These are phyloP conservation scores for Rhimphoctona megacephalus DNA, from an alignment of 2,888 invertebrate species.

Conservation along the genomic window DNA sequence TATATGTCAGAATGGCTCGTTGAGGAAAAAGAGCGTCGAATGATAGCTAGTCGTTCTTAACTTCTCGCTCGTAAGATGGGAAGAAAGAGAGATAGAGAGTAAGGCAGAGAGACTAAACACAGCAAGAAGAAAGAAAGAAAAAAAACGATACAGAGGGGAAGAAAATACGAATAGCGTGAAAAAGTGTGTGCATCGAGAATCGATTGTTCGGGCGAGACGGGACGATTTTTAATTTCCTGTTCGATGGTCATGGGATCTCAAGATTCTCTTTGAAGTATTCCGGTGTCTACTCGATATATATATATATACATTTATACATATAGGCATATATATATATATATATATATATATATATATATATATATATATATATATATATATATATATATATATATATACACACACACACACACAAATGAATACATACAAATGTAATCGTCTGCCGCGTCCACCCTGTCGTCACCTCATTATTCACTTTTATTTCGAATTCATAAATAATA, in stretches of 20 bases:
- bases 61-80: background rate
- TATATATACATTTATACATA: conserved; percentile 6
- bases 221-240: conserved; percentile 77
- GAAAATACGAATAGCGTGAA: conserved; percentile 54
- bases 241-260: conserved; percentile 72
- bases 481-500: conserved; percentile 55
- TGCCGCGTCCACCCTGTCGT: conserved; percentile 44
- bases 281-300: conserved; percentile 14
- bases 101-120: conserved; percentile 23
- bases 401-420: no score
- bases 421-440: conserved; percentile 38
- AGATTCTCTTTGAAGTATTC: conserved; percentile 65
- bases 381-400: background rate
- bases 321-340: background rate
- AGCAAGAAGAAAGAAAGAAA: conserved; percentile 26
- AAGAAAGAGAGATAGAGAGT: conserved; percentile 4
- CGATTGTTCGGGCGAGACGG: conserved; percentile 69
- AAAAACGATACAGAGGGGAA: conserved; percentile 53
- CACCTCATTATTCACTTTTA: conserved; percentile 64
- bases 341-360: conserved; percentile 2
- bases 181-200: conserved; percentile 69
- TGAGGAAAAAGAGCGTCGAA: conserved; percentile 46
- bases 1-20: conserved; percentile 7
- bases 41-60: conserved; percentile 8
- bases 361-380: background rate